Evolutionary conservation across 2,113 vertebrate species (phyloP), one percentile per base, ranked within the genome.

Genomic region (Tachysurus vachellii): DNA sequence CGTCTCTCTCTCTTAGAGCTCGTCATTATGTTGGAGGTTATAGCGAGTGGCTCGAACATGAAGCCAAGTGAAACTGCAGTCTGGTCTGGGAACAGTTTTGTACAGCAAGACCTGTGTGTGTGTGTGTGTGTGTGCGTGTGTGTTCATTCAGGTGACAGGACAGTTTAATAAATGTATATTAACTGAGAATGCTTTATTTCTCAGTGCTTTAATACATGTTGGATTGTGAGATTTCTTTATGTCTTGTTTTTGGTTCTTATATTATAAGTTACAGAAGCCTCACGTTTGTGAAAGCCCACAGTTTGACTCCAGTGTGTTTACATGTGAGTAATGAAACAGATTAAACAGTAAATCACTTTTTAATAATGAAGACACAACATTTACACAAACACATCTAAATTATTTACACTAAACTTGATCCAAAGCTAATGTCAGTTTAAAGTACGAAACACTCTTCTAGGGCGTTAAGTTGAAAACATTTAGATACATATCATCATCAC

Each of bases 1-100:
- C n/a, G n/a, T n/a, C n/a, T 86, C 26, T 81, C 50, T 79, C 53
- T 85, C 56, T 62, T 64, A 89, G 88, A 53, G 83, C 83, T 10
- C 83, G 44, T 59, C 89, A 89, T 86, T 89, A 89, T 50, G 59
- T 81, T 23, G 89, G 89, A 56, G 89, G 89, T 61, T 86, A 83
- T 19, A 47, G 2, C 4, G 89, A 89, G 7, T 89, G 86, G 89
- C 8, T 44, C 28, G 5, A 83, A 13, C 71, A 1, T 26, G 88
- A 89, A 50, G 44, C 5, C 6, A 71, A 71, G 36, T 87, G 57
- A 84, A 61, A 59, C 28, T 53, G n/a, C 31, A 11, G 10, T 23
- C 50, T 80, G 61, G 44, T 86, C 50, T 80, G 61, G 61, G n/a
- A 36, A 71, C 50, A 53, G 44, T 66, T 66, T 66, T 28, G 28